Base-by-base conservation (phyloP, 2,888 invertebrate species). In the Cordilura impudica region DNA sequence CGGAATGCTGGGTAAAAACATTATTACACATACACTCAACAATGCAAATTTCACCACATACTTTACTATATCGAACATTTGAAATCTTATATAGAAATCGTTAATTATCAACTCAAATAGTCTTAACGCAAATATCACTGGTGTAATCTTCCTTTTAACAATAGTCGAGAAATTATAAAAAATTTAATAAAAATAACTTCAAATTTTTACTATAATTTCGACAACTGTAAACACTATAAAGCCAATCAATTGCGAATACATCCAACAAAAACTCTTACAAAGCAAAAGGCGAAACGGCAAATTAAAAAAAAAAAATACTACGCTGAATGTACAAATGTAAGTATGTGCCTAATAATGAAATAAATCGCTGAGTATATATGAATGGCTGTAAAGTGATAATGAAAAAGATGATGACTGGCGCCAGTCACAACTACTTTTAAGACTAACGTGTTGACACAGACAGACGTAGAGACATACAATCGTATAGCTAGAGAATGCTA, bases 331-430 rank as follows among this genome's bases (percentile, higher is more conserved):
- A n/a, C n/a, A n/a, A n/a, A n/a, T n/a, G n/a, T n/a, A n/a, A n/a
- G n/a, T n/a, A 54, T 43, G 43, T 60, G 6, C 45, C 61, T 61
- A 47, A 61, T 61, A 61, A 47, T 53, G 39, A 4, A 7, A n/a
- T 51, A 56, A 58, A 69, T 60, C 39, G 58, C 16, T 3, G 29
- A 31, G 16, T 56, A 69, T 21, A 1, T 21, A 23, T 69, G 43
- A 51, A 47, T 49, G 14, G 23, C 18, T 23, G 60, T 51, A 66
- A 58, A 10, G 2, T 39, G n/a, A 47, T 31, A 45, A 19, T 8
- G 14, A 29, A 4, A 29, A 45, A 29, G 66, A 45, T 47, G 53
- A 35, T 23, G 35, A 69, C 61, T 71, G 71, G 71, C 71, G 71
- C 71, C 71, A 71, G 53, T 21, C 61, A 16, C 45, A 53, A 71